These are phyloP conservation scores for Siniperca knerii DNA, from an alignment of 2,113 vertebrate genomes.

Conservation along the genomic window DNA sequence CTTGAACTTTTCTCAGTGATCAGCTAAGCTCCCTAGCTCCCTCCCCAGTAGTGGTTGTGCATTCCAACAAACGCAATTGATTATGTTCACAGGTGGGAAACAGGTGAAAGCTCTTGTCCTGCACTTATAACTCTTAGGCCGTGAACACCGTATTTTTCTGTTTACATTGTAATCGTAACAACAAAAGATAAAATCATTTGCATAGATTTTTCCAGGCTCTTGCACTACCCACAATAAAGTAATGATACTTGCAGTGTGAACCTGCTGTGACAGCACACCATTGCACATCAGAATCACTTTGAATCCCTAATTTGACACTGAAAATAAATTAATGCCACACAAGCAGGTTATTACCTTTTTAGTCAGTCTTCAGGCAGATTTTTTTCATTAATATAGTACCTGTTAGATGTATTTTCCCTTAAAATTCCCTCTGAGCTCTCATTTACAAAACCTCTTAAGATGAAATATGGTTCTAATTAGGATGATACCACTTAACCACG, in stretches of 20 bases:
- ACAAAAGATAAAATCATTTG: not conserved
- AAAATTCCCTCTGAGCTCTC: slow-evolving; percentile 20
- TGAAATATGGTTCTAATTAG: slow-evolving; percentile 41
- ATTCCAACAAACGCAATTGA: not conserved
- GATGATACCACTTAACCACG: not conserved
- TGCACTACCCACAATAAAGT: not conserved
- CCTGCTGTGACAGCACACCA: not conserved
- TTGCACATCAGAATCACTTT: not conserved
- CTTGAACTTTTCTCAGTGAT: not conserved
- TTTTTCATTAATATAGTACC: not conserved
- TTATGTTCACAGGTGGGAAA: not conserved
- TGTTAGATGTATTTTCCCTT: slow-evolving; percentile 27
- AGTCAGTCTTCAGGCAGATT: slow-evolving; percentile 30
- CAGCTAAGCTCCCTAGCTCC: not conserved
- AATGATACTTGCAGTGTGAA: not conserved
- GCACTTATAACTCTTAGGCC: not conserved
- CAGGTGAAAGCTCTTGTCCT: not conserved
- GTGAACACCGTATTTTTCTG: not conserved
- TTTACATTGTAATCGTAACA: not conserved
- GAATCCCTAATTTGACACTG: slow-evolving; percentile 26
- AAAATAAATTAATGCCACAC: slow-evolving; percentile 6
- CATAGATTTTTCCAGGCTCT: not conserved
- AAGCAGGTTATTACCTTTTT: slow-evolving; percentile 31
- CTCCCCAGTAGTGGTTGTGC: not conserved
- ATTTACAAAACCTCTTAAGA: slow-evolving; percentile 23